phyloP scores from a whole-genome alignment of 1,140 invertebrate genomes.

The Cyclina sinensis region DNA sequence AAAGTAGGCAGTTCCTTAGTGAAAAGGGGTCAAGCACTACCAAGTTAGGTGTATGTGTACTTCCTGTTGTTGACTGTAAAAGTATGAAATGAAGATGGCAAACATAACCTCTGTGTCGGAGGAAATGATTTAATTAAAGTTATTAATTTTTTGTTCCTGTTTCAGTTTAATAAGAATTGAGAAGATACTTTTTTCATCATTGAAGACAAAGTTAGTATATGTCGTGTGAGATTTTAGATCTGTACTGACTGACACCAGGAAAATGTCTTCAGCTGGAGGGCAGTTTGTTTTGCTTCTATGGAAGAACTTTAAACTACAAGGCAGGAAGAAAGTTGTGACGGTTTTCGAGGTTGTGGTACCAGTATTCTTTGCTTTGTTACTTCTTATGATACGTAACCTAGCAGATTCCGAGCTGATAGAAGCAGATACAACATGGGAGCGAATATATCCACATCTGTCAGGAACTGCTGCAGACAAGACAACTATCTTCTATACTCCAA shows the following conservation, averaged over 20 bases:
- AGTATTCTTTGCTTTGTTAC: slow-evolving; percentile 77
- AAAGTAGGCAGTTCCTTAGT: too few species aligned
- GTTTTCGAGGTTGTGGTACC: slow-evolving; percentile 82
- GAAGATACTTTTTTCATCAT: background rate
- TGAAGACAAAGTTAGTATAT: background rate
- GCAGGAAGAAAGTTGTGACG: slow-evolving; percentile 76
- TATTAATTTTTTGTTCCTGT: background rate
- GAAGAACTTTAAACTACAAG: slow-evolving; percentile 83
- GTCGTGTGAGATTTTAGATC: too few species aligned
- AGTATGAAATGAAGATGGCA: too few species aligned
- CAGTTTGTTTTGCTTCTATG: slow-evolving; percentile 81
- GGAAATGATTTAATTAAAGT: too few species aligned
- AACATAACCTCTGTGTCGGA: too few species aligned
- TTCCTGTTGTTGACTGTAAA: too few species aligned
- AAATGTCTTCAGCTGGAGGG: slow-evolving; percentile 61
- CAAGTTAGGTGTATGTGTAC: too few species aligned
- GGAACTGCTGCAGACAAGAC: background rate
- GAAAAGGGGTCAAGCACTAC: too few species aligned
- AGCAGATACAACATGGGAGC: slow-evolving; percentile 52
- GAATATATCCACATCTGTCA: slow-evolving; percentile 46
- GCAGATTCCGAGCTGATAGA: slow-evolving; percentile 69
- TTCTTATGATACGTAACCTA: slow-evolving; percentile 75
- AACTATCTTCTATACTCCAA: slow-evolving; percentile 62
- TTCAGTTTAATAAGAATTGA: background rate
- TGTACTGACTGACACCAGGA: background rate